These are phyloP conservation scores for Crotalus helleri DNA, from an alignment of 2,113 vertebrate species.

Conservation along the genomic window DNA sequence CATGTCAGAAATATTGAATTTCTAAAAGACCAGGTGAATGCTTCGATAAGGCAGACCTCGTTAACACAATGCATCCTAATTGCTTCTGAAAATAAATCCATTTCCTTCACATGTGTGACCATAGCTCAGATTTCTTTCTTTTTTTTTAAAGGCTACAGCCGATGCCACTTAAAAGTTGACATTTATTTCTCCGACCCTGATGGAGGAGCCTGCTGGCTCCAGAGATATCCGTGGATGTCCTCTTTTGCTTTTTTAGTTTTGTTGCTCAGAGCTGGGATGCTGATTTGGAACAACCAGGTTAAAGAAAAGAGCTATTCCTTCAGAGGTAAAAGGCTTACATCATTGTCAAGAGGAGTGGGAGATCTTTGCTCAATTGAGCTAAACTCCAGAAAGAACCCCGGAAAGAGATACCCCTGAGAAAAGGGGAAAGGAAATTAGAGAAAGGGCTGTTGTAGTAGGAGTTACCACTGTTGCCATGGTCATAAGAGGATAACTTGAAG, in stretches of 20 bases:
- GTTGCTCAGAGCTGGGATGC: neutral
- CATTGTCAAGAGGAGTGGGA: neutral
- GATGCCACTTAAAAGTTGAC: accelerated
- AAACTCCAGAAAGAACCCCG: neutral
- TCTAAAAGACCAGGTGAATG: conserved; percentile 1
- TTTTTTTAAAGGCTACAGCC: neutral
- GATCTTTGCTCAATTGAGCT: neutral
- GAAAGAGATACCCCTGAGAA: neutral
- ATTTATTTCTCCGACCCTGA: neutral
- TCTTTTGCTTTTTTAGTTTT: neutral
- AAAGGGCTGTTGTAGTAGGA: neutral
- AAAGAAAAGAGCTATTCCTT: neutral
- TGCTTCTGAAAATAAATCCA: neutral
- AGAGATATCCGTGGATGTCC: neutral
- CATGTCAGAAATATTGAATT: neutral
- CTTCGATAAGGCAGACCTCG: neutral
- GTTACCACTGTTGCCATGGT: neutral
- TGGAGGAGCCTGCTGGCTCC: neutral
- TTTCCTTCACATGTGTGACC: neutral
- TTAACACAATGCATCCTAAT: neutral
- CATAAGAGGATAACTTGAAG: neutral
- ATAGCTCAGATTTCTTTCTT: neutral
- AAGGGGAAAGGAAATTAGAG: neutral
- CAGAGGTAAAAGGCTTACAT: neutral
- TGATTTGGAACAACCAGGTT: neutral